These are phyloP conservation scores for Neofelis nebulosa DNA, from an alignment of 2,113 vertebrate genomes.

Conservation along the genomic window DNA sequence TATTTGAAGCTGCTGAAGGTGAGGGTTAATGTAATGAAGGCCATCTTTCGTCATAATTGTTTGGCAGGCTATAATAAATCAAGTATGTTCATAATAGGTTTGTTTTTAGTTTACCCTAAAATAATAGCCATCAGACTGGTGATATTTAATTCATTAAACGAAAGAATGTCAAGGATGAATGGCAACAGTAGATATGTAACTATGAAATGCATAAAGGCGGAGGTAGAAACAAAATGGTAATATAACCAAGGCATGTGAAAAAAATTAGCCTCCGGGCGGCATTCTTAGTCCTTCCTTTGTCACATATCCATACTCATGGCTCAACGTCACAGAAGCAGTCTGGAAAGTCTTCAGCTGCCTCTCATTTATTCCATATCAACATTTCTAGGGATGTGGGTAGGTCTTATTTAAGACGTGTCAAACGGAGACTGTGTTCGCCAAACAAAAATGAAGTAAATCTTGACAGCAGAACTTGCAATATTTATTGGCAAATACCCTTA, in stretches of 20 bases:
- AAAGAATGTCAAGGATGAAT: neutral
- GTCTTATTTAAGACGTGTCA: neutral
- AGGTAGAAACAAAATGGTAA: neutral
- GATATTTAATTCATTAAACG: constrained; percentile 44
- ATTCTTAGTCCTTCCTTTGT: neutral
- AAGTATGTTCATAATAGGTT: neutral
- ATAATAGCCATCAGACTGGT: constrained; percentile 21
- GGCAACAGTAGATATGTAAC: neutral
- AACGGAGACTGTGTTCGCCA: neutral
- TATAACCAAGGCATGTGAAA: neutral
- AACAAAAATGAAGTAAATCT: neutral
- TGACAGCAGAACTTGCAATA: neutral
- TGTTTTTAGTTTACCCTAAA: constrained; percentile 39
- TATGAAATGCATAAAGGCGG: neutral
- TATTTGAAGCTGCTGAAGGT: constrained; percentile 35
- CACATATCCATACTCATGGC: neutral
- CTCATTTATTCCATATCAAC: neutral
- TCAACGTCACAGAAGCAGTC: neutral
- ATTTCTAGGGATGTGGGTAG: neutral
- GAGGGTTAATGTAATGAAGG: constrained; percentile 62
- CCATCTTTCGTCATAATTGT: constrained; percentile 59
- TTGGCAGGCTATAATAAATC: constrained; percentile 41
- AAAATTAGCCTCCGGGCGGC: neutral
- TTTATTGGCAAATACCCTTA: neutral
- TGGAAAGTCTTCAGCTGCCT: neutral